Conservation (phyloP, 2,888 invertebrate genomes). For the Trilocha varians region DNA sequence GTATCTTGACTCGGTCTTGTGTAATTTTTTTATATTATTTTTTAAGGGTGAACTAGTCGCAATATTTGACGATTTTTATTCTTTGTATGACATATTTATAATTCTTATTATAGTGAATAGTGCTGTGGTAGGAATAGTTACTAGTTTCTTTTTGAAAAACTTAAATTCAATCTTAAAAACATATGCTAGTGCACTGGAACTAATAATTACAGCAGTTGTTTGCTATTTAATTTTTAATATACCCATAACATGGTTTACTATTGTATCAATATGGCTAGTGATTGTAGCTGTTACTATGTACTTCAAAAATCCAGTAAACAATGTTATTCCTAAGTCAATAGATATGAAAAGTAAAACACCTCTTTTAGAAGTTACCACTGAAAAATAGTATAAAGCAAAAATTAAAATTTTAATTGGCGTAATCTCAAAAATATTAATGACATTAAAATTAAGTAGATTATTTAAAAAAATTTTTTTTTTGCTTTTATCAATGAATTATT, state of each 20-base stretch:
- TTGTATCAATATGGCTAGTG: slow-evolving; percentile 86
- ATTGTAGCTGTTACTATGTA: slow-evolving; percentile 89
- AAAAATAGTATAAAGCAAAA: slow-evolving; percentile 5
- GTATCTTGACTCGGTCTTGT: slow-evolving; percentile 95
- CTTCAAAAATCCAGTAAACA: slow-evolving; percentile 89
- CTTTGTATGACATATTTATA: slow-evolving; percentile 79
- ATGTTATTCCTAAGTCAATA: slow-evolving; percentile 26
- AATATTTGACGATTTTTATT: slow-evolving; percentile 73
- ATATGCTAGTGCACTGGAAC: slow-evolving; percentile 93
- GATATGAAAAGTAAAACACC: slow-evolving; percentile 36
- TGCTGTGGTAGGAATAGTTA: slow-evolving; percentile 92
- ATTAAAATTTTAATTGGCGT: neutral
- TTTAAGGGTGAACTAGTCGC: slow-evolving; percentile 76
- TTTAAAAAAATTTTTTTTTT: too few relatives aligned
- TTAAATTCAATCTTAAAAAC: slow-evolving; percentile 96
- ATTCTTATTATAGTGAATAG: slow-evolving; percentile 90
- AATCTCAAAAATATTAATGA: neutral
- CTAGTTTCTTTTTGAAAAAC: slow-evolving; percentile 93
- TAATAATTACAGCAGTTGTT: slow-evolving; percentile 90
- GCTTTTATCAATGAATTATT: too few relatives aligned
- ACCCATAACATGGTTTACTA: slow-evolving; percentile 86
- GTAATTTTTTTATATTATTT: slow-evolving; percentile 83
- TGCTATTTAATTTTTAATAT: slow-evolving; percentile 90
- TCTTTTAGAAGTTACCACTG: slow-evolving; percentile 35
- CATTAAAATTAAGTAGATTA: too few relatives aligned